Conservation (phyloP, 2,797 vertebrate species). For the Echeneis naucrates region DNA sequence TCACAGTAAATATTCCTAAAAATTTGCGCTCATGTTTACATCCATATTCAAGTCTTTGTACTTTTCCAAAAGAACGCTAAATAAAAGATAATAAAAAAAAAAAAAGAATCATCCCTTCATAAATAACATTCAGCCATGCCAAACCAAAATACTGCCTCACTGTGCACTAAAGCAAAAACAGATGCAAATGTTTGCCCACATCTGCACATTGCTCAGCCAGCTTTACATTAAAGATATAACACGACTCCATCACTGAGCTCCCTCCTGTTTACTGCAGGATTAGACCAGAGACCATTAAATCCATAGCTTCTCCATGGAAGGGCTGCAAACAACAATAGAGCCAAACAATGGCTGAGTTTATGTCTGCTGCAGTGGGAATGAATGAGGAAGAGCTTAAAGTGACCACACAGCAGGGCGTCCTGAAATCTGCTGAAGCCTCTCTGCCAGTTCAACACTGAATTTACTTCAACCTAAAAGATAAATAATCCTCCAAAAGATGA, state of each 20-base stretch:
- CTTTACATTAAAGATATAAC: conserved; percentile 59
- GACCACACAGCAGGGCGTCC: conserved; percentile 32
- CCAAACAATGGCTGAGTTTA: conserved; percentile 44
- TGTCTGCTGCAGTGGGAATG: conserved; percentile 43
- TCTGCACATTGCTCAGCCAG: conserved; percentile 12
- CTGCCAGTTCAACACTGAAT: no score
- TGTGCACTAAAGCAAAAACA: neutral
- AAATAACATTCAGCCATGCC: neutral
- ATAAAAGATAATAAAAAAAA: no score
- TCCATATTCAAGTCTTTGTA: neutral
- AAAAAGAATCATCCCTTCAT: neutral
- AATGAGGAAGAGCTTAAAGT: conserved; percentile 36
- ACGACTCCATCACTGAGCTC: conserved; percentile 30
- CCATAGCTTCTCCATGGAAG: conserved; percentile 54
- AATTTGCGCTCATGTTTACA: neutral
- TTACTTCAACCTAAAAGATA: no score
- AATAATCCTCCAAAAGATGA: no score
- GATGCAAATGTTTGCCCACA: conserved; percentile 36
- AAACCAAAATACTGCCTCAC: neutral
- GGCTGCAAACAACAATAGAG: conserved; percentile 51
- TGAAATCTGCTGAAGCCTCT: conserved; percentile 10
- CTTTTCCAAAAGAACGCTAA: neutral
- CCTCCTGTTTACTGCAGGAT: conserved; percentile 55
- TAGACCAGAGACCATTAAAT: conserved; percentile 71
- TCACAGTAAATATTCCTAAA: neutral